Evolutionary conservation across 2,797 vertebrate genomes (phyloP).

Genomic region (Epinephelus awoara): DNA sequence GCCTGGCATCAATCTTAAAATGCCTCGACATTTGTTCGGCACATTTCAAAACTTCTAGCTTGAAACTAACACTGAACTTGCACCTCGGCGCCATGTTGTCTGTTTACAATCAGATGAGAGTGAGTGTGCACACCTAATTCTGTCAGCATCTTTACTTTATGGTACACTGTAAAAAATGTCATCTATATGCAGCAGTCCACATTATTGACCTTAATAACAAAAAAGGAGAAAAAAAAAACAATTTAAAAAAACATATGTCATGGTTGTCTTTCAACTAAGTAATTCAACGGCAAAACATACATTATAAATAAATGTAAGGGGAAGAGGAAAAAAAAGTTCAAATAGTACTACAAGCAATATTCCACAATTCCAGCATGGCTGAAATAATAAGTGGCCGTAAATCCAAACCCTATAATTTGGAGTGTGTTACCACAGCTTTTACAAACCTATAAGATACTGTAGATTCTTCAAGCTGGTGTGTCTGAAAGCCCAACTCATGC

Average conservation of each 20-base stretch:
- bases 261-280: slow-evolving; percentile 79
- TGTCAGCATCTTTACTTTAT: slow-evolving; percentile 81
- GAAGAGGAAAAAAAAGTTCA: slow-evolving; percentile 64
- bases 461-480: slow-evolving; percentile 68
- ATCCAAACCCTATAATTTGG: slow-evolving; percentile 74
- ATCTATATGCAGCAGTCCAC: slow-evolving; percentile 84
- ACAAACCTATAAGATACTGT: slow-evolving; percentile 80
- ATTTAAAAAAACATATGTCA: slow-evolving; percentile 61
- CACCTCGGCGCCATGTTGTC: no score
- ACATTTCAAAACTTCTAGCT: no score
- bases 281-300: slow-evolving; percentile 86
- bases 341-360: slow-evolving; percentile 84
- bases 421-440: slow-evolving; percentile 72
- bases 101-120: no score
- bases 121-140: slow-evolving; percentile 75
- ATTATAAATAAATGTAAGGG: slow-evolving; percentile 89
- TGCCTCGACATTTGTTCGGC: no score
- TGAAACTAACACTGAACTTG: no score
- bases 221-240: slow-evolving; percentile 34
- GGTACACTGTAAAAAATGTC: slow-evolving; percentile 82
- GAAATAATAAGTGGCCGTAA: slow-evolving; percentile 82
- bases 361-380: slow-evolving; percentile 86
- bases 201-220: slow-evolving; percentile 78
- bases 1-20: no score
- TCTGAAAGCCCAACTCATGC: slow-evolving; percentile 72